A percentile compares a stretch with the other conserved stretches of the same genome.
Evolutionary conservation across 1,140 invertebrate genomes (phyloP).

Genomic region (Temnothorax longispinosus): DNA sequence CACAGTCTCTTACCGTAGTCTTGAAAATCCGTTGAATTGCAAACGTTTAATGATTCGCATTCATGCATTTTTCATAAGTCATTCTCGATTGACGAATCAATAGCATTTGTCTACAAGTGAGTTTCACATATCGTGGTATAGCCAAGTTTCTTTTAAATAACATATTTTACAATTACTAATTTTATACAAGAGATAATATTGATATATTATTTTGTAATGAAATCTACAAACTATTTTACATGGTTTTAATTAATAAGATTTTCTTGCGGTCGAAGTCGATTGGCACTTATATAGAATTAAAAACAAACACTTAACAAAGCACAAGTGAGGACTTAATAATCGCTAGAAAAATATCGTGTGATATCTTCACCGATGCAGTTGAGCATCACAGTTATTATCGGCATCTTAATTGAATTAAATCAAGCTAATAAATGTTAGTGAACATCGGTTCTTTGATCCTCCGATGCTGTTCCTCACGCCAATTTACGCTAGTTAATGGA

Average conservation of each 20-base stretch:
- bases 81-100: constrained; percentile 11
- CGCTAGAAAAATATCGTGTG: constrained; percentile 71
- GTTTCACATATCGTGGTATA: background rate
- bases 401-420: constrained; percentile 82
- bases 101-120: background rate
- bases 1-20: constrained; percentile 77
- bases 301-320: background rate
- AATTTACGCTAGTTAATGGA: constrained; percentile 71
- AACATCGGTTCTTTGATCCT: constrained; percentile 75
- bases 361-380: constrained; percentile 78
- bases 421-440: constrained; percentile 75
- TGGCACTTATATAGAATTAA: background rate
- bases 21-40: constrained; percentile 78
- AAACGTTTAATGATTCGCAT: constrained; percentile 79
- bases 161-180: background rate
- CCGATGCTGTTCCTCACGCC: constrained; percentile 75
- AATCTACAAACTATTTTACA: background rate
- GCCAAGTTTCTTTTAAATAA: background rate
- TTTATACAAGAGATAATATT: background rate
- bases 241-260: background rate
- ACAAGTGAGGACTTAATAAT: background rate
- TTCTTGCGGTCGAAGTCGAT: background rate
- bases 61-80: constrained; percentile 78
- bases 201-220: background rate
- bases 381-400: constrained; percentile 78